Base-by-base conservation (phyloP, 2,888 invertebrate genomes). In the Apomyelois bistriatella region DNA sequence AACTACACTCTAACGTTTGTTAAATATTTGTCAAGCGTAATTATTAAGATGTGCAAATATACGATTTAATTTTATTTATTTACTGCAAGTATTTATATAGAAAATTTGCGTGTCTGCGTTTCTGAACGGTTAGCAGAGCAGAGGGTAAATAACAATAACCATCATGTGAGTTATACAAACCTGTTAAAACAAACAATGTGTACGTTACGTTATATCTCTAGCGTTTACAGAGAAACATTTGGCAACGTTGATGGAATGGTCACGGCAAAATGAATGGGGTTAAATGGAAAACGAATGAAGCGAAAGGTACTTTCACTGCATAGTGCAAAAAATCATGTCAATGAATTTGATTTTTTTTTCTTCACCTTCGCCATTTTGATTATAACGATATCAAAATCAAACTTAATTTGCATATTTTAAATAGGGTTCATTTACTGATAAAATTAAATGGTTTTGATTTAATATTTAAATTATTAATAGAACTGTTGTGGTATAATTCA, bases 141-240 rank as follows among this genome's bases (percentile, higher is more conserved):
- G 64, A 66, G 66, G 73, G 61, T 70, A 77, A 83, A 75, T 74
- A 75, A 76, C 73, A 83, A 75, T 74, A 75, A 76, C 73, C 70
- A 62, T 61, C 66, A 65, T 68, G 37, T 46, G 48, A 40, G 38
- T 65, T 72, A 72, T 68, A 66, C 70, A 73, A 73, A 67, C 69
- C 54, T 66, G 70, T 59, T 65, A 74, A 76, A 81, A 82, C 76
- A 84, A 84, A 84, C 79, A 79, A 63, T 53, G 36, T 60, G 65
- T 70, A 40, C 15, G 40, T 67, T 68, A 60, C 54, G 59, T 59
- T 57, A 62, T 57, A 60, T 57, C 62, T 56, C 59, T 65, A 62
- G 68, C 69, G 65, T 70, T 58, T 58, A 58, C 53, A 49, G 57
- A 55, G 52, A 41, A 50, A 50, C 38, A 6, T 17, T 36, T 22